These are phyloP conservation scores for Steatornis caripensis DNA, from an alignment of 2,113 vertebrate species.

Conservation along the genomic window DNA sequence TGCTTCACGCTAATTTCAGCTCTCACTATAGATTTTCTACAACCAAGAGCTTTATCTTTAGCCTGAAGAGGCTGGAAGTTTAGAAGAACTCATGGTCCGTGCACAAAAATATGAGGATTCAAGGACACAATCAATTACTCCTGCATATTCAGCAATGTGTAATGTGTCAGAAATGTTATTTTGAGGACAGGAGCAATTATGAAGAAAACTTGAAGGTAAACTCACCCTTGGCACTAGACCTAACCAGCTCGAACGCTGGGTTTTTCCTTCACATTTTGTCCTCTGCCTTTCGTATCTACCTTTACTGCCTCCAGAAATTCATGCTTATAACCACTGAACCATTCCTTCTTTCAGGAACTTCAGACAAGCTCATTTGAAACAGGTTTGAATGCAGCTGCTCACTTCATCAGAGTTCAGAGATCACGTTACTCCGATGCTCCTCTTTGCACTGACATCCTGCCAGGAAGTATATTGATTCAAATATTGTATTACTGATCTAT, in stretches of 20 bases:
- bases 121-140: background rate
- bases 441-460: background rate
- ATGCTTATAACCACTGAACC: background rate
- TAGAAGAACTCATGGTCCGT: background rate
- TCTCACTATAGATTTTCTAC: background rate
- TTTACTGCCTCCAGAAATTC: background rate
- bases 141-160: background rate
- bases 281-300: background rate
- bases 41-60: background rate
- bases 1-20: background rate
- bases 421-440: background rate
- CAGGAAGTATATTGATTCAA: conserved; percentile 47
- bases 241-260: background rate
- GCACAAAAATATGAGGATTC: background rate
- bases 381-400: conserved; percentile 1
- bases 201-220: background rate
- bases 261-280: background rate
- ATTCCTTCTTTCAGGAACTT: background rate
- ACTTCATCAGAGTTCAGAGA: background rate
- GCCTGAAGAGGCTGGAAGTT: background rate
- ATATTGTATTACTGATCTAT: conserved; percentile 36
- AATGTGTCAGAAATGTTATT: background rate
- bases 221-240: background rate
- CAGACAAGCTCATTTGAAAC: background rate
- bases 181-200: background rate